Conservation (phyloP, 2,888 invertebrate species). For the Dynastes maya region DNA sequence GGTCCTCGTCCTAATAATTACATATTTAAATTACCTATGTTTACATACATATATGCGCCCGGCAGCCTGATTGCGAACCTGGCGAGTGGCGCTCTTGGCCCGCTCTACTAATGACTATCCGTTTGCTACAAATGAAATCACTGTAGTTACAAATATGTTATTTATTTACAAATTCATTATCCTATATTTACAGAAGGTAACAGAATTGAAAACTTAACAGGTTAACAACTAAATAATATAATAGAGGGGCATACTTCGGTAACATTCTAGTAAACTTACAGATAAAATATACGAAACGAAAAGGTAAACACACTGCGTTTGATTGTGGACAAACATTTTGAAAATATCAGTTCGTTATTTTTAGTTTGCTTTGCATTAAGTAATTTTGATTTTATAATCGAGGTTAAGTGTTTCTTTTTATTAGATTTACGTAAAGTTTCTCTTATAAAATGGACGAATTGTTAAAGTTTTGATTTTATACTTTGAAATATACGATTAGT, state of each 20-base stretch:
- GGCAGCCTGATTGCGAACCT: too few relatives aligned
- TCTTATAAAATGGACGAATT: slow-evolving; percentile 50
- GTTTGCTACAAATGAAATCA: background rate
- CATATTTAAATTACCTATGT: too few relatives aligned
- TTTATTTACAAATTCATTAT: slow-evolving; percentile 52
- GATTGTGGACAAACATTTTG: slow-evolving; percentile 41
- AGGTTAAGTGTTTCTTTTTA: background rate
- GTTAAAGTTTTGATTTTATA: slow-evolving; percentile 42
- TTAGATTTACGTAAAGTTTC: slow-evolving; percentile 14
- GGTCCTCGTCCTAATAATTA: too few relatives aligned
- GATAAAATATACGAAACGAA: slow-evolving; percentile 48
- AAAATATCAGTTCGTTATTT: slow-evolving; percentile 17
- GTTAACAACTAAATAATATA: slow-evolving; percentile 34
- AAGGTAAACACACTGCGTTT: slow-evolving; percentile 24
- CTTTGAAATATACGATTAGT: background rate
- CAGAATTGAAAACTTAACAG: slow-evolving; percentile 34
- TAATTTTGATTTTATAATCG: slow-evolving; percentile 11
- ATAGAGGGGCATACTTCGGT: slow-evolving; percentile 1
- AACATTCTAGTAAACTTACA: slow-evolving; percentile 47
- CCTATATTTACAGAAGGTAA: slow-evolving; percentile 49
- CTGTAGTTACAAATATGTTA: slow-evolving; percentile 11
- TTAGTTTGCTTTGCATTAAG: background rate
- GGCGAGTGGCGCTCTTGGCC: too few relatives aligned
- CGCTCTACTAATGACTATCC: too few relatives aligned
- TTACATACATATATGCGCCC: too few relatives aligned